These are phyloP conservation scores for Steinernema feltiae DNA, from an alignment of 1,140 invertebrate genomes.

Conservation along the genomic window DNA sequence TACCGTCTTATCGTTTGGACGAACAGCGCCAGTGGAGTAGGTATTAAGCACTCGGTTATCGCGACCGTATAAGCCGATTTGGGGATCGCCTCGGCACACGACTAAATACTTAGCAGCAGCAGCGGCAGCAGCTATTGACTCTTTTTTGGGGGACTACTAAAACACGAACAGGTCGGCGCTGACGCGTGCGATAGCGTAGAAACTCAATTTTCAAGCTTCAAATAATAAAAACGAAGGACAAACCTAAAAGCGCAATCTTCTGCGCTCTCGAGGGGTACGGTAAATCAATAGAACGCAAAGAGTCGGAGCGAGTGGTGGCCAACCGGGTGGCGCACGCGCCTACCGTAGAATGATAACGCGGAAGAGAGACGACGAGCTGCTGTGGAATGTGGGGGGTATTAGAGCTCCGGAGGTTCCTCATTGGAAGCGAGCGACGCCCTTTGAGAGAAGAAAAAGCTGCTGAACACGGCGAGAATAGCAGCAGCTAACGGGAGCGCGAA, in stretches of 20 bases:
- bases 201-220: too few relatives aligned
- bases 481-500: not conserved
- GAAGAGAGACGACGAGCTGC: too few relatives aligned
- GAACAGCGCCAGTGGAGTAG: not conserved
- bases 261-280: too few relatives aligned
- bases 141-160: not conserved
- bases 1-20: not conserved
- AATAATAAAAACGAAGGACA: too few relatives aligned
- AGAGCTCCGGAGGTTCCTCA: too few relatives aligned
- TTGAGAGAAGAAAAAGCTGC: not conserved
- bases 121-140: not conserved
- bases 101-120: not conserved
- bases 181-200: too few relatives aligned
- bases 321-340: not conserved
- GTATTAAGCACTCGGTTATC: not conserved
- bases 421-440: not conserved
- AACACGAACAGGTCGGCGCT: too few relatives aligned
- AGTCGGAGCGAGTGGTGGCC: not conserved
- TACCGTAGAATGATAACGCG: not conserved
- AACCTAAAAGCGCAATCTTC: not conserved
- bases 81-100: not conserved
- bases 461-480: not conserved
- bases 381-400: too few relatives aligned
- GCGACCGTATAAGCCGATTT: not conserved
- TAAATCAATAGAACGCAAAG: not conserved